Evolutionary conservation across 2,113 vertebrate species (phyloP), one percentile per base, ranked within the genome.

Genomic region (Isichthys henryi): DNA sequence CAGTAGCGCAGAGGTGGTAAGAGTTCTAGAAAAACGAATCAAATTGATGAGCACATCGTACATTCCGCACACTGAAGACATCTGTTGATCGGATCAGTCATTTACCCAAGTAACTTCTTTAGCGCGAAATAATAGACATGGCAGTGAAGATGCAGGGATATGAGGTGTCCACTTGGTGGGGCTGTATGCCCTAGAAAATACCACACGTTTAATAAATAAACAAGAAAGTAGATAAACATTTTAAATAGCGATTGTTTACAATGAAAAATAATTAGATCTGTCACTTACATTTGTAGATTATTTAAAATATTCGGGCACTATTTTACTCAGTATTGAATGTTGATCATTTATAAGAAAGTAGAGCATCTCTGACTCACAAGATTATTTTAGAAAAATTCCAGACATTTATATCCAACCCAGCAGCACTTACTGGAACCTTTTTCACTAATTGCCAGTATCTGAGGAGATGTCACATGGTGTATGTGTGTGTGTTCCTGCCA

Each of bases 181-280:
- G 83, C 83, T 86, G 83, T 86, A 31, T 49, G 4, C 48, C 83
- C 48, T 86, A 86, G 21, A 86, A 86, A 86, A 50, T 82, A 49
- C 50, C 45, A 7, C 5, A 27, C 23, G 17, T 50, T 86, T 17
- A 49, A n/a, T 86, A 31, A 27, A 5, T 19, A 48, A 48, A 46
- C 45, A 49, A 13, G 10, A 48, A 86, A 48, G 23, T 49, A 86
- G 45, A 85, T 49, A 70, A 70, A 50, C 83, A 86, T 85, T 48
- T 85, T 8, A 85, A 49, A 85, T 49, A 85, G 46, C 46, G 10
- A 46, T 50, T 49, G 48, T 5, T 3, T 50, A 27, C 8, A n/a
- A 86, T n/a, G 8, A 50, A 48, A 27, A 49, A 70, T 70, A 31
- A 80, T 39, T 43, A 43, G 5, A 80, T 80, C 17, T 80, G 17